Conservation (phyloP, 1,140 invertebrate genomes). For the Spodoptera litura region DNA sequence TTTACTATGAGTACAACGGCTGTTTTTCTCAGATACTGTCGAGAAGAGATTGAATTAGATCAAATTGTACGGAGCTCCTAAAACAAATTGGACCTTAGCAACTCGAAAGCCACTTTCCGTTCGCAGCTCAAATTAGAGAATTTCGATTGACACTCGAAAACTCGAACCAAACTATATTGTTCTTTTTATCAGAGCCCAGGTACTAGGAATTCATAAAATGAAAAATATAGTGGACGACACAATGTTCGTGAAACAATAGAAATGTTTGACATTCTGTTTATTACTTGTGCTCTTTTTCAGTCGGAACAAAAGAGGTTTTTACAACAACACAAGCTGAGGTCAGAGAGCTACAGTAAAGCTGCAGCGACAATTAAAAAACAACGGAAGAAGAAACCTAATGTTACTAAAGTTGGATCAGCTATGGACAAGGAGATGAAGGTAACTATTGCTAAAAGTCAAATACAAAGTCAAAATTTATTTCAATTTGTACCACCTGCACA, state of each 20-base stretch:
- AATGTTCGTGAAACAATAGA: not conserved
- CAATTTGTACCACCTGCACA: too few relatives aligned
- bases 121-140: not conserved
- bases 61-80: too few relatives aligned
- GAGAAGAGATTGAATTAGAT: too few relatives aligned
- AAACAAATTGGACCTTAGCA: not conserved
- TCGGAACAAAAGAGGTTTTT: slow-evolving; percentile 96
- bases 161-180: slow-evolving; percentile 1
- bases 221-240: slow-evolving; percentile 7
- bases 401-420: slow-evolving; percentile 91
- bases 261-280: not conserved
- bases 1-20: too few relatives aligned
- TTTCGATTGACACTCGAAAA: slow-evolving; percentile 17
- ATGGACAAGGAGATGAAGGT: slow-evolving; percentile 96
- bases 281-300: slow-evolving; percentile 79
- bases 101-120: not conserved
- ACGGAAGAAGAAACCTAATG: slow-evolving; percentile 93
- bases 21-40: too few relatives aligned
- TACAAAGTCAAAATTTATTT: too few relatives aligned
- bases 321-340: slow-evolving; percentile 95
- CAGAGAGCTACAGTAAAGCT: slow-evolving; percentile 95
- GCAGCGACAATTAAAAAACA: slow-evolving; percentile 96
- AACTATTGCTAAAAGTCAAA: not conserved
- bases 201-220: slow-evolving; percentile 7
- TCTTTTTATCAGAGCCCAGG: not conserved